Conservation (phyloP, 1,140 invertebrate species). For the Drosophila teissieri region DNA sequence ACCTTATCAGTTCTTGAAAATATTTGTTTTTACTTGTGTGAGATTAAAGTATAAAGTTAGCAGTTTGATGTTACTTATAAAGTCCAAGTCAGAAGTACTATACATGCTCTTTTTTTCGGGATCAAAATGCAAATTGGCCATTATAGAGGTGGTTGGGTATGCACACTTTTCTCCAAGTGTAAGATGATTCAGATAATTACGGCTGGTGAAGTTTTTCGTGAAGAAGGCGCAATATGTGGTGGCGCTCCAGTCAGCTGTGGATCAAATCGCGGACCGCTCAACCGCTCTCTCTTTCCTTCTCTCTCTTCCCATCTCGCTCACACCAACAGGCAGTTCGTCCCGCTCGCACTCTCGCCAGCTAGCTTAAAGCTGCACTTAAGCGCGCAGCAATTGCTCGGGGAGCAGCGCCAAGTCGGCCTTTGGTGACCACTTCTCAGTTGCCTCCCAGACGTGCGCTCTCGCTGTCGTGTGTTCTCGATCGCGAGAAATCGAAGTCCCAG, state of each 20-base stretch:
- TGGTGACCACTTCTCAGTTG: constrained; percentile 44
- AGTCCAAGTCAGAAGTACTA: too few species aligned
- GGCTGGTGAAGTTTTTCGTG: background rate
- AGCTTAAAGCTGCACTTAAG: constrained; percentile 72
- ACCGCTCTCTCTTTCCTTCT: constrained; percentile 3
- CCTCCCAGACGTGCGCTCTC: constrained; percentile 56
- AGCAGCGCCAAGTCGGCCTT: constrained; percentile 38
- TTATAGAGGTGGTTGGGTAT: too few species aligned
- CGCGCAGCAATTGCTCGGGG: constrained; percentile 53
- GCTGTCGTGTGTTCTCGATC: constrained; percentile 48
- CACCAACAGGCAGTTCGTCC: background rate
- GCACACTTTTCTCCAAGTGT: constrained; percentile 10
- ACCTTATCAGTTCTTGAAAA: too few species aligned
- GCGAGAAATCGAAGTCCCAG: constrained; percentile 3
- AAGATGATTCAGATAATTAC: constrained; percentile 15
- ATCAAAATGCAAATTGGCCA: too few species aligned
- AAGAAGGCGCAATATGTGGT: constrained; percentile 17
- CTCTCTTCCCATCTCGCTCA: background rate
- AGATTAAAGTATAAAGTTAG: too few species aligned
- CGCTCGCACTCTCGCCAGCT: constrained; percentile 38
- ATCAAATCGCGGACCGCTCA: constrained; percentile 15
- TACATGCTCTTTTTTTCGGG: too few species aligned
- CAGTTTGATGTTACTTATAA: too few species aligned
- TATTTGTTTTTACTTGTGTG: too few species aligned
- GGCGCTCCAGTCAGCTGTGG: constrained; percentile 33